Percentiles rank a stretch among this genome's conserved stretches.
Evolutionary conservation across 2,113 vertebrate genomes (phyloP).

Genomic region (Phrynosoma platyrhinos): DNA sequence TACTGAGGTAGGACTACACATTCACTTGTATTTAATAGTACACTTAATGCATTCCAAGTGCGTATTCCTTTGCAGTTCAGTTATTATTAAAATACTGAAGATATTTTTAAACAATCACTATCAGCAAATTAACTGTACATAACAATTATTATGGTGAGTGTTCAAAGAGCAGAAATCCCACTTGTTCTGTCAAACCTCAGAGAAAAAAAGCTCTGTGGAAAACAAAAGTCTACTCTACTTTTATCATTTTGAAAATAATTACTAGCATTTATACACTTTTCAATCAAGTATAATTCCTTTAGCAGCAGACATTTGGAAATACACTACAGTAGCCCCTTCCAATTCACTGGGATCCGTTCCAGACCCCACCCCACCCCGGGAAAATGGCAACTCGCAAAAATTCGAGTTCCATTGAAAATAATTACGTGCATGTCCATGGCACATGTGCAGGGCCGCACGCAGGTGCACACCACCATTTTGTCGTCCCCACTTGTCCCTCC

Average conservation of each 20-base stretch:
- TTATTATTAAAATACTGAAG: constrained; percentile 14
- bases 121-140: constrained; percentile 19
- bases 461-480: too few species aligned
- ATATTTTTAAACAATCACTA: not conserved
- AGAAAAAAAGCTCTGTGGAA: not conserved
- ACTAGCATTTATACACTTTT: not conserved
- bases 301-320: constrained; percentile 11
- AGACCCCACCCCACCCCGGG: too few species aligned
- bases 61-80: not conserved
- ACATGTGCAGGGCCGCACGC: too few species aligned
- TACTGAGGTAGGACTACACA: not conserved
- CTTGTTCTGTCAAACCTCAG: constrained; percentile 16
- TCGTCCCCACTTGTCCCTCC: too few species aligned
- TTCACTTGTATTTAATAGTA: not conserved
- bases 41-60: not conserved
- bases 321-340: too few species aligned
- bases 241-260: constrained; percentile 22
- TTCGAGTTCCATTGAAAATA: too few species aligned
- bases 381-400: too few species aligned
- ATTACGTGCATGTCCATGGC: too few species aligned
- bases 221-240: constrained; percentile 7
- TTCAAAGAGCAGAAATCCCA: constrained; percentile 15
- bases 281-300: not conserved
- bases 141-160: constrained; percentile 10
- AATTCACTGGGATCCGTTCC: too few species aligned